Evolutionary conservation across 2,888 invertebrate genomes (phyloP), one percentile per base, ranked within the genome.

Genomic region (Pteria penguin): DNA sequence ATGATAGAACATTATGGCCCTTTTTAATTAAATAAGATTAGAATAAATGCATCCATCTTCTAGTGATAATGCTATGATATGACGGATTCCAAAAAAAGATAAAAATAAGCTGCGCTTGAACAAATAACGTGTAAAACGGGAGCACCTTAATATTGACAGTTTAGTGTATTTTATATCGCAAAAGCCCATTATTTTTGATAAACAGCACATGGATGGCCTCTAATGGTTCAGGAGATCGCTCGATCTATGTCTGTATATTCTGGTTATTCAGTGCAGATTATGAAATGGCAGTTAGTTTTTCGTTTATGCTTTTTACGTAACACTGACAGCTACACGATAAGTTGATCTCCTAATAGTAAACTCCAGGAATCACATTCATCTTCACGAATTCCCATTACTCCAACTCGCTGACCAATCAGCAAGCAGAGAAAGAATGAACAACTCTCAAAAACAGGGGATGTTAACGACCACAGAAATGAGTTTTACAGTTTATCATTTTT

Each of bases 401-500:
- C 52, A n/a, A 31, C 26, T 36, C 31, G 5, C 33, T 26, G 52
- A 45, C 70, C 70, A 70, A 70, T 61, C 70, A 70, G 58, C 26
- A 26, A 36, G 29, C 33, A 52, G 61, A 1, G 27, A 45, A 27
- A 22, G 45, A 18, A 63, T 70, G 32, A 45, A 61, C 26, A 36
- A 36, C 70, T 70, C 70, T 70, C 52, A 61, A 52, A 36, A 58
- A 27, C 61, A 31, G 2, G 2, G 11, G 27, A 45, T 52, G 31
- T 73, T 73, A 67, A 73, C 58, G 67, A 63, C 73, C 67, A 54
- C 61, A 67, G 61, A 67, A 73, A 73, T 73, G 73, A 67, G 66
- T 65, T 73, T 58, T 73, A 57, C 58, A 54, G 73, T 73, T 73
- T 73, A 73, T 73, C 73, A 73, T 73, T 60, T 68, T 67, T 68